These are phyloP conservation scores for Dasysyrphus tricinctus DNA, from an alignment of 2,888 invertebrate genomes.

Conservation along the genomic window DNA sequence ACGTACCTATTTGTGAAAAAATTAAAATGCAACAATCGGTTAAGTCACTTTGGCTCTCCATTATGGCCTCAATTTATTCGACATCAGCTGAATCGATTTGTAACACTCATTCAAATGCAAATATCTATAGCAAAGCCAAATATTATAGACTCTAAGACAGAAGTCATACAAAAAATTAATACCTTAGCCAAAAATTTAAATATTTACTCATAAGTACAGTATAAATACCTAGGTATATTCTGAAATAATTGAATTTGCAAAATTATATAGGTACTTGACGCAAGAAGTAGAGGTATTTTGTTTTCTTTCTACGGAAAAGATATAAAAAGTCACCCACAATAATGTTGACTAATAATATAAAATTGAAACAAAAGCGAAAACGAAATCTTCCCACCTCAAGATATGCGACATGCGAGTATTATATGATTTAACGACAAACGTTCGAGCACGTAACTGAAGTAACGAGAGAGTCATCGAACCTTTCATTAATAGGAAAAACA, in stretches of 20 bases:
- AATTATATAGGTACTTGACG: conserved; percentile 14
- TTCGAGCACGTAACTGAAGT: conserved; percentile 61
- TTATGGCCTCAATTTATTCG: no score
- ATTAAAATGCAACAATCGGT: no score
- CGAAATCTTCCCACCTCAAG: conserved; percentile 43
- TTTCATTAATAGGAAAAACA: conserved; percentile 69
- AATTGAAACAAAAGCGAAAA: conserved; percentile 40
- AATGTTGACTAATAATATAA: conserved; percentile 23
- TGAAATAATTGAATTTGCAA: conserved; percentile 19
- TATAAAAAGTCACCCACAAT: conserved; percentile 24
- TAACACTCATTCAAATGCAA: no score
- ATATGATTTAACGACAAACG: conserved; percentile 66
- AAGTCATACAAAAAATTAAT: no score
- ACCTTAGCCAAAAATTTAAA: neutral
- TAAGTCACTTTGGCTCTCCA: no score
- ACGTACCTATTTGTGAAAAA: no score
- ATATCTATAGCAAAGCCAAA: neutral
- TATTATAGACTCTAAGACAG: neutral
- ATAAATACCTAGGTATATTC: neutral
- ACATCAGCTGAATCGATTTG: no score
- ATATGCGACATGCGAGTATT: conserved; percentile 3
- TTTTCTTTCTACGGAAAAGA: conserved; percentile 3
- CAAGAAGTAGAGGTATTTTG: conserved; percentile 21
- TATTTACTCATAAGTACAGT: neutral
- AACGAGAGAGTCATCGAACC: conserved; percentile 68